Base-by-base conservation (phyloP, 2,888 invertebrate genomes). In the Serrognathus titanus region DNA sequence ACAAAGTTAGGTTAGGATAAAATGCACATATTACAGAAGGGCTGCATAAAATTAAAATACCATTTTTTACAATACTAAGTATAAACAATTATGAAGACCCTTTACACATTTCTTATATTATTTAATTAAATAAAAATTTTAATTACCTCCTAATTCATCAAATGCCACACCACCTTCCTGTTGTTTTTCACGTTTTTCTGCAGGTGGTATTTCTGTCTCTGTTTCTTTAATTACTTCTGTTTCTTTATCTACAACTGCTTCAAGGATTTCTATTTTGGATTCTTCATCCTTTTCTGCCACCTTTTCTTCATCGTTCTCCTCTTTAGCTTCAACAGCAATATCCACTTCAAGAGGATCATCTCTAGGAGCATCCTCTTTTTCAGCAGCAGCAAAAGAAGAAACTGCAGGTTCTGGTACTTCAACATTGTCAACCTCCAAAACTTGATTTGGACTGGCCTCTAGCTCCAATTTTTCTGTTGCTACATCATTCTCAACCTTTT, bases 81-180 rank as follows among this genome's bases (percentile, higher is more conserved):
- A 16, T 6, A 31, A 31, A 1, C 24, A 31, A 31, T 31, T 31
- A 31, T 31, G 24, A 31, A 31, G 6, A 31, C 24, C 24, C 24
- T 1, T 0, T 31, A 31, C 24, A 31, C 24, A 31, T 6, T 6
- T 31, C 5, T 31, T 31, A 5, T 31, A 6, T 31, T 31, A 31
- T 31, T 31, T 4, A 31, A 31, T 6, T 11, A 49, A 52, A 52
- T 12, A 24, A 20, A 49, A 35, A 24, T 31, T 12, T 52, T 43
- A 10, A 52, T 75, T 76, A 83, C 84, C 84, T 72, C 82, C 83
- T 59, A 84, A 71, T 75, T 84, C 84, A 70, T 85, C 84, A 67
- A 84, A 85, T 51, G 77, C 83, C 56, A 80, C 75, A 62, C 71
- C 75, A 52, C 67, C 68, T 54, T 69, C 63, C 12, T 51, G 35